phyloP scores from a whole-genome alignment of 30 jellyfish, hydroid and myxozoan species.

The Phacellophora camtschatica region DNA sequence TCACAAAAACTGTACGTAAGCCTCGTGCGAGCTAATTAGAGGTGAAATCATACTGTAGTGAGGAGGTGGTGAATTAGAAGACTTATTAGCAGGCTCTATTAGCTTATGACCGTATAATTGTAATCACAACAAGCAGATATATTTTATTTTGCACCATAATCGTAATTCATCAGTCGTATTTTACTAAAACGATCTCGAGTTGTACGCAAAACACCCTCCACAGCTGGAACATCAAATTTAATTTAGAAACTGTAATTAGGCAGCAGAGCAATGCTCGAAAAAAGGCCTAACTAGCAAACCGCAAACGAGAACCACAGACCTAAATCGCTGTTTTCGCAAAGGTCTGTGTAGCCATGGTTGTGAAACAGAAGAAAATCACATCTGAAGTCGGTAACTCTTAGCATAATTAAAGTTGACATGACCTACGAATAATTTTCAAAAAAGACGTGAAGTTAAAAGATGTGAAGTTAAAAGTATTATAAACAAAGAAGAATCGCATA shows the following conservation, averaged over 20 bases:
- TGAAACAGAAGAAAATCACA: conserved; percentile 42
- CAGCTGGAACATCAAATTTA: conserved; percentile 23
- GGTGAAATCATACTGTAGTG: background rate
- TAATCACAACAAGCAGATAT: conserved; percentile 27
- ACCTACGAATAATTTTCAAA: background rate
- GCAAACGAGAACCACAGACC: conserved; percentile 43
- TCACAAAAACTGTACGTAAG: background rate
- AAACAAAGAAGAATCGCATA: no score
- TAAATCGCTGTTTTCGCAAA: background rate
- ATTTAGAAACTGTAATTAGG: conserved; percentile 17
- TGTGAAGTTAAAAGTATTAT: no score
- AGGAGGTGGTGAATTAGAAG: no score
- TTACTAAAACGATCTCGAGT: conserved; percentile 10
- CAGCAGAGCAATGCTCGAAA: conserved; percentile 1
- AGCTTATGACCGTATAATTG: background rate
- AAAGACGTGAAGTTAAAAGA: no score
- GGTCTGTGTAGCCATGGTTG: conserved; percentile 9
- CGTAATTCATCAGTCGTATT: conserved; percentile 8
- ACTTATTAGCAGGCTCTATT: no score
- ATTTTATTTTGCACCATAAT: conserved; percentile 45
- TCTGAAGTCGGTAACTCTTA: background rate
- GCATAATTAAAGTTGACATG: background rate
- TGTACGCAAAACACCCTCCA: conserved; percentile 1
- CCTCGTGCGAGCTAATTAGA: background rate
- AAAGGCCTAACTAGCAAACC: conserved; percentile 23